Base-by-base conservation (phyloP, 2,888 invertebrate genomes). In the Lasioglossum zephyrum region DNA sequence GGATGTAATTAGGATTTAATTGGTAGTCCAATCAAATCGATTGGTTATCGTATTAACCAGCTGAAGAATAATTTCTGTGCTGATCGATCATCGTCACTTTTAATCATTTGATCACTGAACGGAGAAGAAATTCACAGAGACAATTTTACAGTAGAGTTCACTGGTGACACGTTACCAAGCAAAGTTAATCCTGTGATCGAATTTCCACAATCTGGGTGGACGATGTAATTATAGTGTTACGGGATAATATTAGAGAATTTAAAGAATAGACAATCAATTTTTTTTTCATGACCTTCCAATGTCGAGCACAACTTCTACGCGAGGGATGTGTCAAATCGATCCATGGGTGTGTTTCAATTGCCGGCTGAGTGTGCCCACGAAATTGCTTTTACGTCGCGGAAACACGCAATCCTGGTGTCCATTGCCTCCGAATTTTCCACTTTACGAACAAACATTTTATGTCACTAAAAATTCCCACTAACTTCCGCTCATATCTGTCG, bases 291-390 rank as follows among this genome's bases (percentile, higher is more conserved):
- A 36, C 18, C 66, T 66, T 53, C 9, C n/a, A 39, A 53, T 57
- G 49, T 49, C 73, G 5, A 36, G 22, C 11, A 16, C 69, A 26
- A n/a, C 41, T 9, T 39, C 69, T 69, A 9, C n/a, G 8, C 31
- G 57, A 8, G 44, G 44, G 31, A 39, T 70, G 22, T 70, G 73
- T 73, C 44, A 53, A n/a, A 85, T 85, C 83, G 83, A 85, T 83
- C 76, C 73, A 49, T 69, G 83, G 85, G 83, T 69, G 85, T 77
- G 83, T 85, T 84, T 63, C 44, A 66, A 60, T 73, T 57, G 31
- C 49, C 22, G 66, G 49, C 66, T 18, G 26, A 22, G 18, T 36
- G 6, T 44, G 47, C n/a, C 57, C 11, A 81, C 69, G 73, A 73
- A 79, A 79, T 85, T 79, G 44, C n/a, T 73, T 76, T 77, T 49